Base-by-base conservation (phyloP, 1,140 invertebrate genomes). In the Protaetia brevitarsis region DNA sequence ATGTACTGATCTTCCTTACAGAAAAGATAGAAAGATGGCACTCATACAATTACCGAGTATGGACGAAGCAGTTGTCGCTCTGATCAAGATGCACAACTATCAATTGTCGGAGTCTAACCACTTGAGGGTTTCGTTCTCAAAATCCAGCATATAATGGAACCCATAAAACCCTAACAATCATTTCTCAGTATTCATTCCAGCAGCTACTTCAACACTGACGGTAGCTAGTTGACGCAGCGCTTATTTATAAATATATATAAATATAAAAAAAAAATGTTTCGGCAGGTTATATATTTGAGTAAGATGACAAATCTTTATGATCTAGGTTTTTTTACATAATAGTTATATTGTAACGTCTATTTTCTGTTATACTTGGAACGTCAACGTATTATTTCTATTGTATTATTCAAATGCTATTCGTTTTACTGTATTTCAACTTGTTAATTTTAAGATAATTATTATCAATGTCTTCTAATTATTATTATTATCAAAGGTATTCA, bases 1-100 rank as follows among this genome's bases (percentile, higher is more conserved):
- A n/a, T n/a, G n/a, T n/a, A n/a, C n/a, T n/a, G 1, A 21, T 51
- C 10, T 51, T 5, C 21, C 21, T 86, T 86, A 27, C 84, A 96
- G 93, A 71, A 99, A 98, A 85, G 97, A 99, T 83, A 91, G 94
- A 78, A 99, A 98, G 82, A 99, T 99, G 98, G 98, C 97, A 51
- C 85, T 99, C 62, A 92, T 99, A 73, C 96, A 99, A 82, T 87
- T 99, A 82, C 87, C 88, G 62, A 89, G 89, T 51, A 91, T 98
- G 79, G 97, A 99, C 77, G 95, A 98, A 76, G 96, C 97, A 41
- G 92, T 99, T 57, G 85, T 91, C 75, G 96, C 96, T 69, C 86
- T 99, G 58, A 98, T 99, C 81, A 95, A 95, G 87, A 95, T 96
- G 94, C 94, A 97, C 88, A 96, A 96, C 82, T 93, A 92, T 80